Percentiles rank a stretch among this genome's conserved stretches.
These are phyloP conservation scores for Monopis laevigella DNA, from an alignment of 2,888 invertebrate species.

Conservation along the genomic window DNA sequence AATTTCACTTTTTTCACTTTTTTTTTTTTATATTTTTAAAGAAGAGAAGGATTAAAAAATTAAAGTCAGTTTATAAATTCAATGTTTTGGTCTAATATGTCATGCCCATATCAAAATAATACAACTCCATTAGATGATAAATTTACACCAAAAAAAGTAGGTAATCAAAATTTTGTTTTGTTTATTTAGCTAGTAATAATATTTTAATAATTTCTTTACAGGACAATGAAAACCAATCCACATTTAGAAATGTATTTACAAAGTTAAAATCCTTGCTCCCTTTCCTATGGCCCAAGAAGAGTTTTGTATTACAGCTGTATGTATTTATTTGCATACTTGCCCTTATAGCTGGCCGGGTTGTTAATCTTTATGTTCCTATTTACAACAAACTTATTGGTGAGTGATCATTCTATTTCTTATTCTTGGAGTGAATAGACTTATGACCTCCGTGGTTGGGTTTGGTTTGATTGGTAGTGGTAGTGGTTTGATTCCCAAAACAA, in stretches of 20 bases:
- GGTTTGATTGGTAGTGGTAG: no score
- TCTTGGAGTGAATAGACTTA: no score
- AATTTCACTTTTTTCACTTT: no score
- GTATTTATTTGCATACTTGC: conserved; percentile 84
- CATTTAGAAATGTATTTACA: conserved; percentile 81
- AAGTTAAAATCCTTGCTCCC: conserved; percentile 85
- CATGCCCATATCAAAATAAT: conserved; percentile 62
- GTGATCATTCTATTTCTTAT: no score
- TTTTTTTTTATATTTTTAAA: no score
- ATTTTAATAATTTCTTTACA: conserved; percentile 23
- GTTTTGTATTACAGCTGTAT: conserved; percentile 76
- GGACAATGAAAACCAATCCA: conserved; percentile 71
- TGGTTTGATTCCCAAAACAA: no score
- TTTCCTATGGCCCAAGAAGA: conserved; percentile 94
- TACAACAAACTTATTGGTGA: conserved; percentile 92
- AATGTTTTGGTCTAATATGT: no score
- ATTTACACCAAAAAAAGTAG: conserved; percentile 1
- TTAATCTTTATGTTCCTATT: conserved; percentile 93
- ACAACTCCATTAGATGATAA: conserved; percentile 22
- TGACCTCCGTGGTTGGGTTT: no score
- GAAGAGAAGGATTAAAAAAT: no score
- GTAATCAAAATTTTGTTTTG: background rate
- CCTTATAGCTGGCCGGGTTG: conserved; percentile 80
- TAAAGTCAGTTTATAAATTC: no score
- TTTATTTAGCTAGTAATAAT: background rate